Evolutionary conservation across 2,797 vertebrate species (phyloP).

Genomic region (Acanthornis magna): DNA sequence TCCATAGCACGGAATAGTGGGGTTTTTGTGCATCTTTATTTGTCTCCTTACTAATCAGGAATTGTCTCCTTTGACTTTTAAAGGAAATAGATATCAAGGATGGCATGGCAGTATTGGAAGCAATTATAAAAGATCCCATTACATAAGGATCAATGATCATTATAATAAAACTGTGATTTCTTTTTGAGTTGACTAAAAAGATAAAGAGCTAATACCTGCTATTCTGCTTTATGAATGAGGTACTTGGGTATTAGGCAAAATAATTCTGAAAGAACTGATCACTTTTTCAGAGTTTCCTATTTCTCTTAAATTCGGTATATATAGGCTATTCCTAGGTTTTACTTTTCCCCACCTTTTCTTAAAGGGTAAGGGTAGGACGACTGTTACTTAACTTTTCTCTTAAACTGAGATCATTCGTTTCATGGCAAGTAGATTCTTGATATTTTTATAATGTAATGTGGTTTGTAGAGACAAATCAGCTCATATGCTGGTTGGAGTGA

Average conservation of each 20-base stretch:
- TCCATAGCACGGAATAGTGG: rapidly evolving
- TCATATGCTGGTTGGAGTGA: background rate
- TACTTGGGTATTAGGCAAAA: background rate
- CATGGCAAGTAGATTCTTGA: background rate
- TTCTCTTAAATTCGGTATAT: background rate
- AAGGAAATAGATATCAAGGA: background rate
- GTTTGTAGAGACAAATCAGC: background rate
- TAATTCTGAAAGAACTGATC: background rate
- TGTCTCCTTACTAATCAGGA: background rate
- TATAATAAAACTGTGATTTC: background rate
- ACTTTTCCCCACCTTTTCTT: background rate
- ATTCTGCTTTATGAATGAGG: background rate
- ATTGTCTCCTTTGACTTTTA: background rate
- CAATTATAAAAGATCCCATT: background rate
- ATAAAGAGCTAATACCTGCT: background rate
- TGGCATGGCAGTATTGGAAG: background rate
- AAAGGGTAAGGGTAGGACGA: background rate
- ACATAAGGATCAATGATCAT: background rate
- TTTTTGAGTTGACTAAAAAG: background rate
- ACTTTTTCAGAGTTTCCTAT: background rate
- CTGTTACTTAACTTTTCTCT: background rate
- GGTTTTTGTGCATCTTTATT: background rate
- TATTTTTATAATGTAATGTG: background rate
- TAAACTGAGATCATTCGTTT: background rate
- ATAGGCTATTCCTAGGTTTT: background rate